Evolutionary conservation across 2,888 invertebrate genomes (phyloP).

Genomic region (Andrena marginata): DNA sequence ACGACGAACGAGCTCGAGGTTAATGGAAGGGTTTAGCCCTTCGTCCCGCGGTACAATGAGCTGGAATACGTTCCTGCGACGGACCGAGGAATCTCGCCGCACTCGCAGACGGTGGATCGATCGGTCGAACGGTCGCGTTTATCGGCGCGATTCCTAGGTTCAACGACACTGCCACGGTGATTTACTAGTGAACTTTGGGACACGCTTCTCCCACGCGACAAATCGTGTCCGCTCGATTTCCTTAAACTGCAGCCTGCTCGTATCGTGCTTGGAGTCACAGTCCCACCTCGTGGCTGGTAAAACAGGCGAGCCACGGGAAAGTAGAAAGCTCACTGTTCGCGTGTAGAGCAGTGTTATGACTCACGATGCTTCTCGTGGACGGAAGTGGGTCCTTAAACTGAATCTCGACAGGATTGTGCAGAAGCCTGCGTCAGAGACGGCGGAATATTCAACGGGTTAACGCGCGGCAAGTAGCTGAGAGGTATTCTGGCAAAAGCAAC

Average conservation of each 20-base stretch:
- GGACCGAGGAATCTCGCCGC: constrained; percentile 6
- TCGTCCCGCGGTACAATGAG: constrained; percentile 20
- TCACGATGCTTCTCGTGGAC: constrained; percentile 9
- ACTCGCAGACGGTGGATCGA: constrained; percentile 31
- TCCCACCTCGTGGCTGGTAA: too few relatives aligned
- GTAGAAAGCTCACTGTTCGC: background rate
- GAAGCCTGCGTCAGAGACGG: constrained; percentile 13
- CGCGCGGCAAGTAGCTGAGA: constrained; percentile 41
- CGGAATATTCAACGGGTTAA: constrained; percentile 42
- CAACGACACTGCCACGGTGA: constrained; percentile 11
- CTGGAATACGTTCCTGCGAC: constrained; percentile 22
- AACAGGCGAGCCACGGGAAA: background rate
- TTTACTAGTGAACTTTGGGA: constrained; percentile 10
- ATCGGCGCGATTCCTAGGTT: constrained; percentile 13
- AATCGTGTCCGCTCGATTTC: constrained; percentile 26
- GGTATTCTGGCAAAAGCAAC: constrained; percentile 54
- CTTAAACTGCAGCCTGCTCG: background rate
- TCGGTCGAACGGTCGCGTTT: constrained; percentile 4
- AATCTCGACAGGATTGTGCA: constrained; percentile 16
- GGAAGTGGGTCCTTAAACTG: constrained; percentile 25
- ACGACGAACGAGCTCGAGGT: constrained; percentile 33
- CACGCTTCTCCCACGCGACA: background rate
- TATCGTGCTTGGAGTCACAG: background rate
- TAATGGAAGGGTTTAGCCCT: constrained; percentile 43
- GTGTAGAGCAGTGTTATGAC: constrained; percentile 9